Conservation (phyloP, 2,888 invertebrate genomes). For the Cynaeus angustus region DNA sequence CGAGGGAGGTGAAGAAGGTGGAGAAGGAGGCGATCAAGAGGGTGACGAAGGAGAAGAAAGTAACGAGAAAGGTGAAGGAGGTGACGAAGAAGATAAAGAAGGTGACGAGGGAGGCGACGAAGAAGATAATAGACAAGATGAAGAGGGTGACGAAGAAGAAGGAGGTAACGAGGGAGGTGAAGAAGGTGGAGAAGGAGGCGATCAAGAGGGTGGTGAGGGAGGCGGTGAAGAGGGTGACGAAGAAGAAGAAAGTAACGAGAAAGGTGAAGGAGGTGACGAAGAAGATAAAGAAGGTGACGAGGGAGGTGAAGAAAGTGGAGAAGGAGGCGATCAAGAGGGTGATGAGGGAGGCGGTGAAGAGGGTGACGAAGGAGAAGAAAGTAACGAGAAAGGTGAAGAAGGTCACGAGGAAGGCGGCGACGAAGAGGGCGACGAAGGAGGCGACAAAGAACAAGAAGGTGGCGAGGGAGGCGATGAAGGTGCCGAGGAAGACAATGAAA, state of each 20-base stretch:
- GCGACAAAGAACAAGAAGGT: neutral
- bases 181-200: neutral
- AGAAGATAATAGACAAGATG: neutral
- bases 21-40: no score
- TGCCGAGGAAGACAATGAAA: neutral
- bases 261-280: neutral
- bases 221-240: neutral
- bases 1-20: neutral
- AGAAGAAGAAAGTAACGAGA: neutral
- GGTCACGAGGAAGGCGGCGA: neutral
- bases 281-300: neutral
- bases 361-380: no score
- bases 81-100: neutral
- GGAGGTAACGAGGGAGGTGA: neutral
- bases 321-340: neutral
- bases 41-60: no score
- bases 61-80: neutral
- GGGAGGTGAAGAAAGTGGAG: neutral
- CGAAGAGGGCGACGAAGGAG: neutral
- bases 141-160: neutral
- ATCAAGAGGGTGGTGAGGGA: neutral
- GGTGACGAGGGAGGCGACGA: neutral
- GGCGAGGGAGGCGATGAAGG: neutral
- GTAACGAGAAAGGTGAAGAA: neutral
- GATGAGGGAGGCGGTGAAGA: no score